Evolutionary conservation across 1,140 invertebrate species (phyloP), one percentile per base, ranked within the genome.

Genomic region (Calephelis virginiensis): DNA sequence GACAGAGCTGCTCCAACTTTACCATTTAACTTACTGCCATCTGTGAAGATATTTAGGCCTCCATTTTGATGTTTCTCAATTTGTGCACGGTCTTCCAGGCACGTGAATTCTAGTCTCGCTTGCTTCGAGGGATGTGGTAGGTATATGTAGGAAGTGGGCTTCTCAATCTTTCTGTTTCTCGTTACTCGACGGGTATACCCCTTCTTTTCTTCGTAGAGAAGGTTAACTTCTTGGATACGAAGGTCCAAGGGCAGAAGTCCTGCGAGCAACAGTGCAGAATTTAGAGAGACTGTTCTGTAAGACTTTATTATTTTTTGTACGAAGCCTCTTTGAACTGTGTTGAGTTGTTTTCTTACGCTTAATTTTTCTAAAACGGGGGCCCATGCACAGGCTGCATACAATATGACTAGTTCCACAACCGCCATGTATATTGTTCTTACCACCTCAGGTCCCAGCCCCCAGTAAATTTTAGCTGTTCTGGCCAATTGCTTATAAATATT

Each of bases 401-500:
- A 5, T 40, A 40, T 7, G 5, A 40, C 38, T 4, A 7, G 38
- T 40, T 40, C 38, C 7, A 40, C 38, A 7, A 40, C 38, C 4
- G 38, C 38, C 5, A 7, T 40, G 7, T 40, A 40, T 40, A 40
- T 40, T 7, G 38, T 40, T 40, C 62, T 47, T 7, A 64, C 13
- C 38, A 59, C 59, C 40, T 63, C 37, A 6, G 43, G 45, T 40
- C 7, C 56, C 63, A 46, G 63, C 40, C 10, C 67, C 62, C 67
- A 49, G 63, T 8, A 49, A 5, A 63, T 49, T n/a, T 50, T 63
- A 1, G 66, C 66, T 7, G 66, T 50, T 5, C 61, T 37, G 2
- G 66, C 66, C 13, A 68, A 14, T 1, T 47, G 61, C n/a, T 64
- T 68, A 14, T 68, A 68, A 3, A n/a, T n/a, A n/a, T n/a, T n/a